Evolutionary conservation across 2,888 invertebrate species (phyloP), one percentile per base, ranked within the genome.

Genomic region (Dicyrtoma fusca): DNA sequence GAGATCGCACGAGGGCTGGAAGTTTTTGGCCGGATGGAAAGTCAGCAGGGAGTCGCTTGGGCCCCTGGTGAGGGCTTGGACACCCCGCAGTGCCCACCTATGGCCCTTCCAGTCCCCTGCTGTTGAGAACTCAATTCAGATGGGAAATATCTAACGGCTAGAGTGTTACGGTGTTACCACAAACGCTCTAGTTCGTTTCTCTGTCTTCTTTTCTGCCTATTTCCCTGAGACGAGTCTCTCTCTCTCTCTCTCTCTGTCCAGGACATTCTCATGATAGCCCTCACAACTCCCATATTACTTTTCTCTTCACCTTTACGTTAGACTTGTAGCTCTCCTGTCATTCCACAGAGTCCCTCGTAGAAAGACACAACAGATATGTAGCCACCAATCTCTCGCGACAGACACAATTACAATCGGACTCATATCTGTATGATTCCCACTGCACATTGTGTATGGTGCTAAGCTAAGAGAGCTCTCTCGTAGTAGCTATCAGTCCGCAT

Each of bases 71-170:
- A 72, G 75, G 76, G 70, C 71, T 71, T 65, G 64, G 73, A 75
- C 55, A 45, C 74, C 80, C 77, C 74, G 80, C 74, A 71, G 78
- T 72, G 78, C 76, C 77, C 80, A 80, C 80, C 80, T 80, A 79
- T 75, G 78, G 79, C 76, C 77, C 76, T 73, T 75, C 76, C 65
- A 59, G 73, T 71, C 74, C 72, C 80, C 78, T 76, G 77, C 79
- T 77, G 80, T 77, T 79, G 80, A 78, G 80, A 80, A 80, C 80
- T 80, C 80, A 79, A 80, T 79, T 77, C 80, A 76, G 73, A 69
- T 74, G 74, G 65, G 72, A 73, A 74, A 76, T 74, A 76, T 76
- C 73, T 73, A 76, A 76, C 75, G 75, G 73, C 75, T 75, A 71
- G 73, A 75, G 75, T 75, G 75, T 76, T 76, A 74, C 70, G 74